These are phyloP conservation scores for Centropus unirufus DNA, from an alignment of 2,113 vertebrate genomes.

Conservation along the genomic window DNA sequence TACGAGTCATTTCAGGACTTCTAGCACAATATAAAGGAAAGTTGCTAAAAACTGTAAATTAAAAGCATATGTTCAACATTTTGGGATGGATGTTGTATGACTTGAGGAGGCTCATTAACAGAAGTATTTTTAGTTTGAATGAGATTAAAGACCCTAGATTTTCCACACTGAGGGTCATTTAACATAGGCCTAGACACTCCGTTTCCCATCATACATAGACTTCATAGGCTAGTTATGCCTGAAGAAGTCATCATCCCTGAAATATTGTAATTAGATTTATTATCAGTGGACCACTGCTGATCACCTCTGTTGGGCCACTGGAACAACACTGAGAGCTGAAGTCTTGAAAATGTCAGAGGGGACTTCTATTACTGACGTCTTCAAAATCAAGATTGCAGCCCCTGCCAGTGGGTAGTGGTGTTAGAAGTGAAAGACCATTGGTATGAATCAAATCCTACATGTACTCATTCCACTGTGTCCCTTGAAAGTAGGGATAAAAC, in stretches of 20 bases:
- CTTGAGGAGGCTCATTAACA: constrained; percentile 46
- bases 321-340: not conserved
- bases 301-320: not conserved
- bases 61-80: constrained; percentile 71
- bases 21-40: constrained; percentile 75
- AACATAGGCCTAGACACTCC: constrained; percentile 6
- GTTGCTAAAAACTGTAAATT: constrained; percentile 77
- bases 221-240: not conserved
- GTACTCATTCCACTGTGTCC: not conserved
- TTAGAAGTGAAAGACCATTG: not conserved
- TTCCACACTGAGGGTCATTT: constrained; percentile 43
- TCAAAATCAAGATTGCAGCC: not conserved
- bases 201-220: constrained; percentile 27
- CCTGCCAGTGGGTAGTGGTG: not conserved
- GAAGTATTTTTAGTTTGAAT: constrained; percentile 53
- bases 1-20: constrained; percentile 62
- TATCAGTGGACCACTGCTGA: not conserved
- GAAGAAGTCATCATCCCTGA: constrained; percentile 48
- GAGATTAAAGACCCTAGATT: constrained; percentile 51
- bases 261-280: constrained; percentile 18
- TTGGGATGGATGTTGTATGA: constrained; percentile 45
- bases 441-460: not conserved
- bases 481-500: not conserved
- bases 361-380: not conserved
- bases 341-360: not conserved